Conservation (phyloP, 2,113 vertebrate species). For the Atlantisia rogersi region DNA sequence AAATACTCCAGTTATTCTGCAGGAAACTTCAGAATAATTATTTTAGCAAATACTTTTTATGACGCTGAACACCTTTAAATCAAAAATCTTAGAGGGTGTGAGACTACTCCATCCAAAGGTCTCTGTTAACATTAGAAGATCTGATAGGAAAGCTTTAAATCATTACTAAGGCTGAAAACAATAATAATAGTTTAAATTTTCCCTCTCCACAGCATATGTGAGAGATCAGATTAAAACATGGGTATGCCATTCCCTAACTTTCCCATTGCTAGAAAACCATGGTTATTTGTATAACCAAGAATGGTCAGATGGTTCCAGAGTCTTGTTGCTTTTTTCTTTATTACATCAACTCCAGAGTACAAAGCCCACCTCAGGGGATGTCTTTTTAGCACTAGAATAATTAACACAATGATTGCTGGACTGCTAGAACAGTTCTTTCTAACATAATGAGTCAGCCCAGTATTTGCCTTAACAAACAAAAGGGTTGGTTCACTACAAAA, state of each 20-base stretch:
- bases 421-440: background rate
- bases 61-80: background rate
- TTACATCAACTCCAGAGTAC: background rate
- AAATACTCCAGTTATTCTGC: background rate
- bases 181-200: background rate
- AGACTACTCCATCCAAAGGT: background rate
- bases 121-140: background rate
- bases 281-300: background rate
- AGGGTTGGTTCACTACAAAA: background rate
- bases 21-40: background rate
- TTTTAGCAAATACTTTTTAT: background rate
- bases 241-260: background rate
- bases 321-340: background rate
- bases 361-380: background rate
- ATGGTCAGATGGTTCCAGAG: background rate
- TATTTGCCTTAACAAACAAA: background rate
- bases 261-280: background rate
- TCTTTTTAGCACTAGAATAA: background rate
- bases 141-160: background rate
- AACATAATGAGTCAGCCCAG: background rate
- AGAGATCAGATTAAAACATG: background rate
- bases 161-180: background rate
- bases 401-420: background rate
- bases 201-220: background rate
- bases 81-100: background rate